Conservation (phyloP, 2,888 invertebrate species). For the Portevinia maculata region DNA sequence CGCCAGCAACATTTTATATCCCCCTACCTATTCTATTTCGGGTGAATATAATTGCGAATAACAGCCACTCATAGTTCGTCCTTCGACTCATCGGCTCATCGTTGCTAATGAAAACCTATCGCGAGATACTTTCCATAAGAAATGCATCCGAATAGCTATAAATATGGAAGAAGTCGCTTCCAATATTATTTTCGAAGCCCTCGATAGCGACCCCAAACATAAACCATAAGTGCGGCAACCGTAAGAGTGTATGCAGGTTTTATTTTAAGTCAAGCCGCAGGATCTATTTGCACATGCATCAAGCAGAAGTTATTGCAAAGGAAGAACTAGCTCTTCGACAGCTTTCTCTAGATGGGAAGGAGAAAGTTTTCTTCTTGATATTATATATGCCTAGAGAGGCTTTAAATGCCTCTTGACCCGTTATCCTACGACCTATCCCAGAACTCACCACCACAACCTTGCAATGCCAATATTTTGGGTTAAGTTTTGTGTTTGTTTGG, state of each 20-base stretch:
- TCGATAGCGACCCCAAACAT: slow-evolving; percentile 24
- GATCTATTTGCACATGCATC: slow-evolving; percentile 2
- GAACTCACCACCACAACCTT: slow-evolving; percentile 17
- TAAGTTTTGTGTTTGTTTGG: slow-evolving; percentile 62
- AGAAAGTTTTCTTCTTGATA: slow-evolving; percentile 23
- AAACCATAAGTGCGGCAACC: neutral
- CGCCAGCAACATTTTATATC: slow-evolving; percentile 38
- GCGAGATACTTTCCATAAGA: slow-evolving; percentile 58
- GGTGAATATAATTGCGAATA: slow-evolving; percentile 52
- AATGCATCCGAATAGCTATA: slow-evolving; percentile 1
- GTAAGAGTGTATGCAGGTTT: neutral
- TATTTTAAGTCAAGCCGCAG: too few relatives aligned
- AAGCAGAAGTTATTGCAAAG: neutral
- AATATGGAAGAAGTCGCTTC: slow-evolving; percentile 1
- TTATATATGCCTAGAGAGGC: slow-evolving; percentile 6
- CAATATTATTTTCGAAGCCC: slow-evolving; percentile 3
- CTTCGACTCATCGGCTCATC: slow-evolving; percentile 2
- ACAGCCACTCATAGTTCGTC: slow-evolving; percentile 26
- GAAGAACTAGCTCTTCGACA: neutral
- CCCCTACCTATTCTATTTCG: slow-evolving; percentile 35
- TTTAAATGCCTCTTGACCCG: slow-evolving; percentile 54
- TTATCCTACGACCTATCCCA: slow-evolving; percentile 13
- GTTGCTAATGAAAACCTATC: slow-evolving; percentile 45
- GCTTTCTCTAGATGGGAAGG: neutral
- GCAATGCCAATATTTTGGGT: slow-evolving; percentile 63